Conservation (phyloP, 1,140 invertebrate species). For the Tetramorium simillimum region DNA sequence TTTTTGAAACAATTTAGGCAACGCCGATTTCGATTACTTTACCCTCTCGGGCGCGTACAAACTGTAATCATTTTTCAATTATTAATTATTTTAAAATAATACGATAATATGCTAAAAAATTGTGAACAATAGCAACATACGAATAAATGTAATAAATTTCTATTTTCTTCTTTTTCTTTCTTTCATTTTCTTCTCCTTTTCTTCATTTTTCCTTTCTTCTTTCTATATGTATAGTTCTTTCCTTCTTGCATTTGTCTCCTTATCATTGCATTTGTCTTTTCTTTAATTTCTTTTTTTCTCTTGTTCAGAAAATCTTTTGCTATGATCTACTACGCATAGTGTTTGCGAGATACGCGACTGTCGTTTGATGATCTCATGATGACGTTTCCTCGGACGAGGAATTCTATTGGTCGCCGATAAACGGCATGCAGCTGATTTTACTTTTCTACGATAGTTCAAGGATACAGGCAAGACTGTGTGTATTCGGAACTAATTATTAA, state of each 20-base stretch:
- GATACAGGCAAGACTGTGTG: too few relatives aligned
- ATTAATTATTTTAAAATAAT: not conserved
- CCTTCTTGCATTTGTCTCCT: not conserved
- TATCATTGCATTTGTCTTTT: not conserved
- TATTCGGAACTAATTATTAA: too few relatives aligned
- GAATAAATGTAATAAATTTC: constrained; percentile 4
- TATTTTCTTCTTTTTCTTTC: not conserved
- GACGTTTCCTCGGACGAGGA: not conserved
- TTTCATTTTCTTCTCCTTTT: not conserved
- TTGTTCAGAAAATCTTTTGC: too few relatives aligned
- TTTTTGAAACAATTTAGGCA: not conserved
- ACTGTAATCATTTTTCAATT: not conserved
- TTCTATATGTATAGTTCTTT: not conserved
- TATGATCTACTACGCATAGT: too few relatives aligned
- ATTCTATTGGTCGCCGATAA: not conserved
- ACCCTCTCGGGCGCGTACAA: not conserved
- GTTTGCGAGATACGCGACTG: constrained; percentile 12
- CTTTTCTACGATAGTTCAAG: not conserved
- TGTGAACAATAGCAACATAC: not conserved
- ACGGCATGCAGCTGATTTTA: not conserved
- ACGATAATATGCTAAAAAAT: not conserved
- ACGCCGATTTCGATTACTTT: not conserved
- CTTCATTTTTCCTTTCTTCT: not conserved
- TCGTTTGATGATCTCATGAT: not conserved
- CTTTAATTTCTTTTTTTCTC: not conserved